Evolutionary conservation across 2,797 vertebrate species (phyloP).

Genomic region (Coilia nasus): DNA sequence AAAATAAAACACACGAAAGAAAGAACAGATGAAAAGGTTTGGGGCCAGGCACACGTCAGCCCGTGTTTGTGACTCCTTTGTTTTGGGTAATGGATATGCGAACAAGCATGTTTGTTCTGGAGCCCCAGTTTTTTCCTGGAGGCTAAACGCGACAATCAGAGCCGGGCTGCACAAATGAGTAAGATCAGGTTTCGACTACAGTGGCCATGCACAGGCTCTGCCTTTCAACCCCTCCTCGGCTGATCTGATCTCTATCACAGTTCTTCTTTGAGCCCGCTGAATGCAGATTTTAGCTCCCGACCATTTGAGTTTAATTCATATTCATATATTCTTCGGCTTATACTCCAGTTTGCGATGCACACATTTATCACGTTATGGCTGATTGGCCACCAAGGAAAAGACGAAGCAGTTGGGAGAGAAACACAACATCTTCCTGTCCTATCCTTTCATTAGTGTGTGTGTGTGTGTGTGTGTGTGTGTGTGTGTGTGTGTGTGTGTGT

Average conservation of each 20-base stretch:
- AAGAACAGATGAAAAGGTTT: constrained; percentile 57
- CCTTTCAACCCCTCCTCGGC: background rate
- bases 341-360: background rate
- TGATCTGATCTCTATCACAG: constrained; percentile 2
- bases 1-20: constrained; percentile 23
- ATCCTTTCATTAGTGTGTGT: constrained; percentile 5
- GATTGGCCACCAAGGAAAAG: background rate
- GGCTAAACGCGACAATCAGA: constrained; percentile 83
- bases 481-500: background rate
- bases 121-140: constrained; percentile 78
- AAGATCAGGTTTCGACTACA: constrained; percentile 6
- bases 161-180: constrained; percentile 61
- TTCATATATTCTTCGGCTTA: background rate
- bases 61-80: constrained; percentile 79
- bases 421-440: background rate
- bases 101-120: constrained; percentile 86
- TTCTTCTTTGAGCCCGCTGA: background rate
- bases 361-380: background rate
- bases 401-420: background rate
- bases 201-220: background rate
- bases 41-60: constrained; percentile 82
- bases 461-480: background rate
- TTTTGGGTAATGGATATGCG: constrained; percentile 76
- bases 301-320: background rate
- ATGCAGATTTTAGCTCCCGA: background rate